These are phyloP conservation scores for Emys orbicularis DNA, from an alignment of 2,797 vertebrate species.

Conservation along the genomic window DNA sequence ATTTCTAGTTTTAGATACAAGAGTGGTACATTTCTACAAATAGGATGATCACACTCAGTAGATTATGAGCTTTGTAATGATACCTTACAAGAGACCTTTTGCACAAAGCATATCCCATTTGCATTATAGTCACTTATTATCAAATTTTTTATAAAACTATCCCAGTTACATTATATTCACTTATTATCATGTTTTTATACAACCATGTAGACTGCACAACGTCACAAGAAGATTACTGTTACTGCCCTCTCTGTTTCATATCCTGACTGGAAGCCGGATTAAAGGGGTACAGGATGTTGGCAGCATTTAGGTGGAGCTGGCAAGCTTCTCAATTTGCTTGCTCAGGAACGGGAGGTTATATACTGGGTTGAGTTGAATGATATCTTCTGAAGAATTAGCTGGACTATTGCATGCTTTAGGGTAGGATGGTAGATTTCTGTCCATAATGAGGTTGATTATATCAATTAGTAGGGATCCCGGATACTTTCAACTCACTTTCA, in stretches of 20 bases:
- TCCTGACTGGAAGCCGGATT: background rate
- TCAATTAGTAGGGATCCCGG: background rate
- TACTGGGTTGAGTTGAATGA: background rate
- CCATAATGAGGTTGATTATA: background rate
- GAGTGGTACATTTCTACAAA: too few relatives aligned
- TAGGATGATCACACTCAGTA: too few relatives aligned
- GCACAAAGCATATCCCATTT: too few relatives aligned
- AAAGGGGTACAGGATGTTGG: background rate
- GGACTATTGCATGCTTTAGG: background rate
- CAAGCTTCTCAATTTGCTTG: background rate
- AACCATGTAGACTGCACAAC: too few relatives aligned
- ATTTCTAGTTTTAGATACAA: too few relatives aligned
- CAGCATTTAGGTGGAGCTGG: too few relatives aligned
- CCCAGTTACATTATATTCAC: too few relatives aligned
- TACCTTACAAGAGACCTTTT: too few relatives aligned
- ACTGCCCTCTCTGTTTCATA: background rate
- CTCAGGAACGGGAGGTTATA: background rate
- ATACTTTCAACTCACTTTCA: background rate
- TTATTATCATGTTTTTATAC: too few relatives aligned
- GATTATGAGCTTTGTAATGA: too few relatives aligned
- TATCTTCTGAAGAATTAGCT: background rate
- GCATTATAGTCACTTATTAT: too few relatives aligned
- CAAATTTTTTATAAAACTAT: too few relatives aligned
- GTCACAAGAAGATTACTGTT: background rate
- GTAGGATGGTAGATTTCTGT: background rate